These are phyloP conservation scores for Colletes gigas DNA, from an alignment of 1,140 invertebrate genomes.

Conservation along the genomic window DNA sequence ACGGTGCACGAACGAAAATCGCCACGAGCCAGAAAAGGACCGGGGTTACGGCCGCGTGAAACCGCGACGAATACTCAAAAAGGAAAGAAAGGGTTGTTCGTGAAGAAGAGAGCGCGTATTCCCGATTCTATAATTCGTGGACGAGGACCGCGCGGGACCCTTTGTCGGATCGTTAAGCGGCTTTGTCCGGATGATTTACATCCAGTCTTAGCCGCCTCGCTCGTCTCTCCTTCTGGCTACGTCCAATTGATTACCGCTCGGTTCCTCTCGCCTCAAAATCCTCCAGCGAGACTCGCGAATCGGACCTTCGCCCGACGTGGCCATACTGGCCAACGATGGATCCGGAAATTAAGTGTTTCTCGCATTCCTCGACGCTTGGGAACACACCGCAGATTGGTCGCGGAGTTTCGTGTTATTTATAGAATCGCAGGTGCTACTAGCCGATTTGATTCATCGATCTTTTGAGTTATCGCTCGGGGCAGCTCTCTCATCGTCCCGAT, in stretches of 20 bases:
- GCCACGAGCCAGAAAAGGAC: slow-evolving; percentile 20
- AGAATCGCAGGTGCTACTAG: not conserved
- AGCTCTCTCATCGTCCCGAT: no score
- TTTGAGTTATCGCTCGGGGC: no score
- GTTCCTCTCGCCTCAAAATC: slow-evolving; percentile 55
- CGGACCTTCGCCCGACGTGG: not conserved
- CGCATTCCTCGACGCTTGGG: not conserved
- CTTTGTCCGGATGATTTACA: slow-evolving; percentile 80
- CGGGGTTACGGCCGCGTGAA: slow-evolving; percentile 14
- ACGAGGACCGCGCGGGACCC: slow-evolving; percentile 69
- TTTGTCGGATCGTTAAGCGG: slow-evolving; percentile 80
- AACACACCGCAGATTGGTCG: not conserved
- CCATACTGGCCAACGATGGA: not conserved
- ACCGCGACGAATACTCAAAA: slow-evolving; percentile 33
- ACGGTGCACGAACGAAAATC: slow-evolving; percentile 41
- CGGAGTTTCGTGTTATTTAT: not conserved
- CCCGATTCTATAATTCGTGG: slow-evolving; percentile 78
- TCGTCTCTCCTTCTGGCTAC: slow-evolving; percentile 63
- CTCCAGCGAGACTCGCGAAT: slow-evolving; percentile 48
- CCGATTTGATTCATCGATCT: not conserved
- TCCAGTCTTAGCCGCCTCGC: slow-evolving; percentile 71
- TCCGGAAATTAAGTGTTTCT: slow-evolving; percentile 27
- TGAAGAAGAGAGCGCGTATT: slow-evolving; percentile 68
- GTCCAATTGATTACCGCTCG: slow-evolving; percentile 76
- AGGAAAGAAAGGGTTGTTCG: slow-evolving; percentile 13